phyloP scores from a whole-genome alignment of 64 coral and sea anemone genomes.

The Cladopsammia gracilis region DNA sequence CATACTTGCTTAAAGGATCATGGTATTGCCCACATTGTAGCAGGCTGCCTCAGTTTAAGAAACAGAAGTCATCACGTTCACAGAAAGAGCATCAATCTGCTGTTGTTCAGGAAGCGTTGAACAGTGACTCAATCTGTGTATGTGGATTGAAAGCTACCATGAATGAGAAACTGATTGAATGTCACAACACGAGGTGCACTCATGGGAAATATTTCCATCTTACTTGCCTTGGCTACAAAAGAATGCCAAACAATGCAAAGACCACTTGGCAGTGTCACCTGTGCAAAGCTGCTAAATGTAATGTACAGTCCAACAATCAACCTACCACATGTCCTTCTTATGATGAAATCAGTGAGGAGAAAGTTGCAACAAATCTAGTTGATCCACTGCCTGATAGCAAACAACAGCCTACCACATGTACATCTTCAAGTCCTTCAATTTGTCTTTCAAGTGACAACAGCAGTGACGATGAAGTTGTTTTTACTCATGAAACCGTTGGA shows the following conservation, averaged over 20 bases:
- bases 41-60: too few species aligned
- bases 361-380: not conserved
- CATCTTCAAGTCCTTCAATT: too few species aligned
- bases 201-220: conserved; percentile 53
- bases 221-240: conserved; percentile 44
- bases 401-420: too few species aligned
- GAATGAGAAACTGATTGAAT: conserved; percentile 44
- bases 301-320: conserved; percentile 22
- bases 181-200: conserved; percentile 38
- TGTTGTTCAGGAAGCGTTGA: too few species aligned
- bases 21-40: too few species aligned
- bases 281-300: conserved; percentile 25
- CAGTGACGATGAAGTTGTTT: too few species aligned
- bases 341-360: not conserved
- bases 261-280: conserved; percentile 36
- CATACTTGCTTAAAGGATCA: too few species aligned
- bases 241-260: conserved; percentile 28
- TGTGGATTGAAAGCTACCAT: not conserved
- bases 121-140: not conserved
- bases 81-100: too few species aligned
- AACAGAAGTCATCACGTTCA: too few species aligned
- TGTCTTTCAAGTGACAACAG: too few species aligned
- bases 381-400: conserved; percentile 9
- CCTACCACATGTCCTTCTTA: conserved; percentile 40
- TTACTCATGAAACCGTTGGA: too few species aligned